Evolutionary conservation across 1,140 invertebrate genomes (phyloP), one percentile per base, ranked within the genome.

Genomic region (Drosophila takahashii): DNA sequence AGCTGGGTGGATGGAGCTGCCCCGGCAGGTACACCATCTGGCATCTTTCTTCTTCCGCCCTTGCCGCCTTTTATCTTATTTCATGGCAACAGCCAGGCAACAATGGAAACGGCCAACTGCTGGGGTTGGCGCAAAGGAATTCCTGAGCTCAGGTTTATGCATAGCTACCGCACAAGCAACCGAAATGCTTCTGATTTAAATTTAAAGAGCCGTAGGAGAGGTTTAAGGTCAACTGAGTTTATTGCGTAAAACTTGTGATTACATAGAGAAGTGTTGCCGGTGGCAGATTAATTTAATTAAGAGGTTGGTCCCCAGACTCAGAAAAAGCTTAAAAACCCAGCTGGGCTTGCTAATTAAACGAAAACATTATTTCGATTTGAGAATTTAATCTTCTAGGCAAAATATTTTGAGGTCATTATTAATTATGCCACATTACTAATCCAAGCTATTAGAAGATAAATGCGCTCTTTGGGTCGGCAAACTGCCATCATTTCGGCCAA

Each of bases 61-160:
- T 36, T 10, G 13, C 39, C 22, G 52, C 52, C 67, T 51, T 50
- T 66, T 72, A 72, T 71, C 69, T 72, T 72, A 72, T 72, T 72
- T 75, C 52, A 65, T 44, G 72, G 59, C 52, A 53, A 10, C 27
- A 54, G 71, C 18, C 44, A 26, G 15, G 70, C 65, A 75, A 75
- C 72, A 75, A 75, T 75, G 60, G 57, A 75, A 75, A 65, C 42
- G 52, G 51, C 58, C 71, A 75, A 64, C 70, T 62, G 39, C 59
- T 51, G 71, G 54, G 58, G 70, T 42, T 67, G 37, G 51, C 50
- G 64, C 4, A 69, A 75, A 51, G 66, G 60, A 51, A 75, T 75
- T 75, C 54, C 34, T 34, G 70, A 41, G 42, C 60, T 74, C 71
- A 22, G 51, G 59, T 74, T 74, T 62, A 53, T 71, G 48, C 50